Evolutionary conservation across 2,113 vertebrate species (phyloP), one percentile per base, ranked within the genome.

Genomic region (Falcunculus frontatus): DNA sequence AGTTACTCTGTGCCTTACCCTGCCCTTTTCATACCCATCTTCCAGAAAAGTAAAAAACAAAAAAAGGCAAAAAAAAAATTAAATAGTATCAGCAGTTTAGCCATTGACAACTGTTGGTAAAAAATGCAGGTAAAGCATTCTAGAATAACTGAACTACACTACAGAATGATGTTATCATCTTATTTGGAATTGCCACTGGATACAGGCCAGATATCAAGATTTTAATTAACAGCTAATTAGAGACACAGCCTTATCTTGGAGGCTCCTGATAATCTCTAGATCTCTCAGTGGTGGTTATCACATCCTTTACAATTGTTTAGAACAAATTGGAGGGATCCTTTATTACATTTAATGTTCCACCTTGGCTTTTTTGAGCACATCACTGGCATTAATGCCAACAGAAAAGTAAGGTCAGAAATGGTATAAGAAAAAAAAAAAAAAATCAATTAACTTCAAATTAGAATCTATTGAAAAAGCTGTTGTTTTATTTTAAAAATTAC

Each of bases 141-240:
- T 27, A 60, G 13, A 26, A 7, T 6, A 72, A 46, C 5, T 52
- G 44, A 57, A 70, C 46, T 50, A 65, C 42, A 39, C 33, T 19
- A 62, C 13, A 11, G 39, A 47, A 75, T 30, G 65, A 6, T 23
- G 37, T 79, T 84, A 76, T 49, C 65, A 60, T 26, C 59, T 67
- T 73, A 52, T 32, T 70, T 94, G 57, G 41, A 95, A 96, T 52
- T 75, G 35, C 60, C 64, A 83, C 56, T 92, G 79, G 76, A 80
- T 83, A 77, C 27, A 84, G 41, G 64, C n/a, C 74, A 84, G 41
- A 73, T 67, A 87, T 59, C 56, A 84, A 44, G 41, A 62, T 70
- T 78, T 90, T 95, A 96, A 97, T 96, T 84, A 93, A 44, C 9
- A 52, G 52, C 57, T 95, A 94, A 96, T 95, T 92, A 87, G 83